Percentiles rank a stretch among this genome's conserved stretches.
Evolutionary conservation across 1,140 invertebrate genomes (phyloP).

Genomic region (Cyclina sinensis): DNA sequence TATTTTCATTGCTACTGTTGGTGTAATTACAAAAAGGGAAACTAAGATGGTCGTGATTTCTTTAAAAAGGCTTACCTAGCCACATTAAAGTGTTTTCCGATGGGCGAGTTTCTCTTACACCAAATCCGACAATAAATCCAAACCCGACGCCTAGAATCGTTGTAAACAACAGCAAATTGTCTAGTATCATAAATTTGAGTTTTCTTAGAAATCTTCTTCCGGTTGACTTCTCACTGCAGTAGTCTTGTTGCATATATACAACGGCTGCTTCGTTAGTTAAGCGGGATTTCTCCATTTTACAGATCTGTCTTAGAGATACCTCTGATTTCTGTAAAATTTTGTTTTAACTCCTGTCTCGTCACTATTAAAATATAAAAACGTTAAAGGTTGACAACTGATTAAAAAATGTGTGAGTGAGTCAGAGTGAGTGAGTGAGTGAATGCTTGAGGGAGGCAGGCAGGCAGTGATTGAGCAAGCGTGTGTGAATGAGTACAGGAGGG

Average conservation of each 20-base stretch:
- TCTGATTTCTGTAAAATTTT: too few species aligned
- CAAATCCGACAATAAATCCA: slow-evolving; percentile 88
- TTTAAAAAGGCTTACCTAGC: slow-evolving; percentile 88
- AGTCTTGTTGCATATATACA: neutral
- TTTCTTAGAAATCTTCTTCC: neutral
- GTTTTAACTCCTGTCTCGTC: too few species aligned
- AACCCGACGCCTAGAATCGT: slow-evolving; percentile 76
- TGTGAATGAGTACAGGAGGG: too few species aligned
- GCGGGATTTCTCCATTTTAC: neutral
- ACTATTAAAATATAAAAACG: too few species aligned
- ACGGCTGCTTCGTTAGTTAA: neutral
- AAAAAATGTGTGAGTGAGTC: too few species aligned
- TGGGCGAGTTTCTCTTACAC: slow-evolving; percentile 90
- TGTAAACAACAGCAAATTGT: slow-evolving; percentile 75
- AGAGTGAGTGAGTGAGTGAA: too few species aligned
- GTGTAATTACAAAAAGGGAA: too few species aligned
- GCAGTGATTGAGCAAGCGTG: too few species aligned
- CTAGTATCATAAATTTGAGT: neutral
- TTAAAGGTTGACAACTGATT: too few species aligned
- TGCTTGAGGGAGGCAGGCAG: too few species aligned
- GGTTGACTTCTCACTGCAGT: neutral
- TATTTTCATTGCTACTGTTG: too few species aligned
- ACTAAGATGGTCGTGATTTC: too few species aligned
- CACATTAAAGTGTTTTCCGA: slow-evolving; percentile 92
- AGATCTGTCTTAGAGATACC: neutral